Conservation (phyloP, 2,797 vertebrate genomes). For the Pteropus rufus region DNA sequence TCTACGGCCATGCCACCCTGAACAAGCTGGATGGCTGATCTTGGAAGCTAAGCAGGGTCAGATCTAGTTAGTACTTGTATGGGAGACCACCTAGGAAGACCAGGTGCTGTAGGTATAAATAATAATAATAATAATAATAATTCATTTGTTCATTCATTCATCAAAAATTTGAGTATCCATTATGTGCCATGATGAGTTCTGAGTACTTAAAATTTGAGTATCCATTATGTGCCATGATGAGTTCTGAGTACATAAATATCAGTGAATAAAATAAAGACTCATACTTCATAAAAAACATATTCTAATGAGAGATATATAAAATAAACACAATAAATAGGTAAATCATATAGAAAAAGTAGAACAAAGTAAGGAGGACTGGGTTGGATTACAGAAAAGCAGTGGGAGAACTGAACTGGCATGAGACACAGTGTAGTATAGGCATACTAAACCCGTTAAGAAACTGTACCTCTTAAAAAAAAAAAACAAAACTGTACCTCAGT, state of each 20-base stretch:
- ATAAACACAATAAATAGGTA: neutral
- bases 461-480: neutral
- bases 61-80: too few relatives aligned
- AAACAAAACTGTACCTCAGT: neutral
- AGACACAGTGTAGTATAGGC: neutral
- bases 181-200: neutral
- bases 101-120: too few relatives aligned
- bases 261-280: neutral
- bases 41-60: too few relatives aligned
- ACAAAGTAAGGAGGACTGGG: neutral
- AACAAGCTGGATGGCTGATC: too few relatives aligned
- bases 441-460: neutral
- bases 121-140: neutral
- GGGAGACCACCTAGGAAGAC: too few relatives aligned
- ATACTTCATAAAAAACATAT: neutral
- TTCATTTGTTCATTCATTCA: neutral
- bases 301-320: neutral
- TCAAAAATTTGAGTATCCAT: neutral
- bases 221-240: neutral
- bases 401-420: neutral
- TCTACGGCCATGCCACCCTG: too few relatives aligned
- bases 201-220: neutral
- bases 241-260: neutral
- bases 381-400: constrained; percentile 2
- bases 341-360: neutral